Evolutionary conservation across 2,888 invertebrate species (phyloP).

Genomic region (Actias luna): DNA sequence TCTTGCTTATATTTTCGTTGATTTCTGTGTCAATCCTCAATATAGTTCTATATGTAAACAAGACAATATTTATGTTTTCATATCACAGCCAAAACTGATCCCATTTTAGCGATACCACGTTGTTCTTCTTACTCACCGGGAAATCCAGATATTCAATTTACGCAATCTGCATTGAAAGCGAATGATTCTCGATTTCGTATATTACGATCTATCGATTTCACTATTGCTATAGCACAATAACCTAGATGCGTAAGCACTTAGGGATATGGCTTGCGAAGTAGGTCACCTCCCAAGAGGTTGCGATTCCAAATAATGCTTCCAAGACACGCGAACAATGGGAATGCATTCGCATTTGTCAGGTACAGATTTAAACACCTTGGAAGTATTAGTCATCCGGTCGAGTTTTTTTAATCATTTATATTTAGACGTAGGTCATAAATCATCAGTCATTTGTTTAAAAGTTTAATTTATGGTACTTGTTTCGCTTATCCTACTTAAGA

Average conservation of each 20-base stretch:
- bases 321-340: slow-evolving; percentile 63
- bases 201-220: slow-evolving; percentile 54
- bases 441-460: too few relatives aligned
- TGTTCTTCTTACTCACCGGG: slow-evolving; percentile 44
- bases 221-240: slow-evolving; percentile 61
- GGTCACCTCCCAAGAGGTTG: slow-evolving; percentile 69
- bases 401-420: background rate
- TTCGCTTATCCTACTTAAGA: too few relatives aligned
- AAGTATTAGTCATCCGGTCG: slow-evolving; percentile 3
- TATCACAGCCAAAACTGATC: background rate
- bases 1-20: background rate
- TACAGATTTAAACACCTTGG: slow-evolving; percentile 27
- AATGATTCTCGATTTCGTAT: slow-evolving; percentile 50
- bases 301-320: slow-evolving; percentile 55
- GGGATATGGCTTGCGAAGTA: slow-evolving; percentile 61
- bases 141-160: slow-evolving; percentile 57
- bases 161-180: slow-evolving; percentile 62
- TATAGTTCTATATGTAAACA: background rate
- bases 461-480: too few relatives aligned
- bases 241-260: slow-evolving; percentile 73
- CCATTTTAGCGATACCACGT: slow-evolving; percentile 21
- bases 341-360: slow-evolving; percentile 47
- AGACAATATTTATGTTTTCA: background rate
- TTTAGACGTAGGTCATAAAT: too few relatives aligned
- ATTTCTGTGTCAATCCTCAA: background rate